Conservation (phyloP, 2,888 invertebrate species). For the Drosophila longiperda region DNA sequence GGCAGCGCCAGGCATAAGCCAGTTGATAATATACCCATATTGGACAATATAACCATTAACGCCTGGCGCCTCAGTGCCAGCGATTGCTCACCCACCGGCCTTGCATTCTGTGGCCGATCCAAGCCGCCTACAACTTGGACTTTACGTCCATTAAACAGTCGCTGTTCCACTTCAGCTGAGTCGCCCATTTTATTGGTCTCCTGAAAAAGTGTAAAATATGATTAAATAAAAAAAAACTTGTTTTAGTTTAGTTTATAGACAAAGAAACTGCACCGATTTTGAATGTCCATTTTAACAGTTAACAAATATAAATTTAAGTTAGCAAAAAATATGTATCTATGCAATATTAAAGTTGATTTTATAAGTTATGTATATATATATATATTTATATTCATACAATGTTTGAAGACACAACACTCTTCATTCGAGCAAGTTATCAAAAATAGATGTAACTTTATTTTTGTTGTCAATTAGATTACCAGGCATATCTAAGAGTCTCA, state of each 20-base stretch:
- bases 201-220: background rate
- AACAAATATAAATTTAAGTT: background rate
- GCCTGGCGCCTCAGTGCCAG: slow-evolving; percentile 82
- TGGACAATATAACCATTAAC: slow-evolving; percentile 82
- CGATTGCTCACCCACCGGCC: slow-evolving; percentile 81
- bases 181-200: slow-evolving; percentile 19
- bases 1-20: slow-evolving; percentile 84
- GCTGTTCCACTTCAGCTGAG: slow-evolving; percentile 23
- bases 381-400: background rate
- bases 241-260: background rate
- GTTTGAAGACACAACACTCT: background rate
- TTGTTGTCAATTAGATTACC: background rate
- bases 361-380: background rate
- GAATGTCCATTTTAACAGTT: background rate
- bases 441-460: background rate
- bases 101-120: slow-evolving; percentile 52
- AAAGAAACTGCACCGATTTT: background rate
- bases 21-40: slow-evolving; percentile 82
- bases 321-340: background rate
- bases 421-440: background rate
- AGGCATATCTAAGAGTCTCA: background rate
- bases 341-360: background rate
- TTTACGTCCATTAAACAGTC: slow-evolving; percentile 28
- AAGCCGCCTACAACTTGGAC: slow-evolving; percentile 63
- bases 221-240: background rate